phyloP scores from a whole-genome alignment of 2,888 invertebrate genomes.

The Netelia melanura region DNA sequence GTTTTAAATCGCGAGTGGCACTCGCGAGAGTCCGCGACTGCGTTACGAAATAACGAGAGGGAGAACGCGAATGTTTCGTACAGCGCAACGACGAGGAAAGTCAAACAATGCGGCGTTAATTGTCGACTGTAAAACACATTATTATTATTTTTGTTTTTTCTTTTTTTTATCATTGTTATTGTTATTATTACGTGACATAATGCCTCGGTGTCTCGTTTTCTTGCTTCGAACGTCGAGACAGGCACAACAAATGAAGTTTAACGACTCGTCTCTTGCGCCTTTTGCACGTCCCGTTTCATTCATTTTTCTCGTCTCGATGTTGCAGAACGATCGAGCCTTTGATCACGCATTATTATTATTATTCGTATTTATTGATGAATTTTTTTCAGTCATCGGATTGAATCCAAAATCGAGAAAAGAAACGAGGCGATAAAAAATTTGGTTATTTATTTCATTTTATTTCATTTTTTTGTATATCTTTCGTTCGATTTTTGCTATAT shows the following conservation, averaged over 20 bases:
- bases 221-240: slow-evolving; percentile 33
- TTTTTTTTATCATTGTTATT: slow-evolving; percentile 33
- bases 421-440: background rate
- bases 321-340: background rate
- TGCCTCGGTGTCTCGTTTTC: slow-evolving; percentile 35
- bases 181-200: slow-evolving; percentile 64
- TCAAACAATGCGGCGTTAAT: slow-evolving; percentile 67
- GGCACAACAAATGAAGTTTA: slow-evolving; percentile 55
- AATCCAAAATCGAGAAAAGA: background rate
- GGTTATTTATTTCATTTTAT: background rate
- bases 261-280: slow-evolving; percentile 48
- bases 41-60: slow-evolving; percentile 61
- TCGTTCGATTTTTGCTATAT: too few species aligned
- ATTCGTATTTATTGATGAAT: background rate
- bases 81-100: slow-evolving; percentile 59
- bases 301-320: slow-evolving; percentile 32
- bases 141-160: slow-evolving; percentile 42
- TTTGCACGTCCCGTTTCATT: slow-evolving; percentile 27
- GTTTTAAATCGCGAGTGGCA: slow-evolving; percentile 44
- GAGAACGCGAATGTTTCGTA: slow-evolving; percentile 46
- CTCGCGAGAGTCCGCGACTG: slow-evolving; percentile 28
- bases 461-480: background rate
- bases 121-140: slow-evolving; percentile 59
- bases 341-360: background rate
- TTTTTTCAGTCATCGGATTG: background rate